Percentiles rank a stretch among this genome's conserved stretches.
These are phyloP conservation scores for Calliopsis andreniformis DNA, from an alignment of 1,140 invertebrate genomes.

Conservation along the genomic window DNA sequence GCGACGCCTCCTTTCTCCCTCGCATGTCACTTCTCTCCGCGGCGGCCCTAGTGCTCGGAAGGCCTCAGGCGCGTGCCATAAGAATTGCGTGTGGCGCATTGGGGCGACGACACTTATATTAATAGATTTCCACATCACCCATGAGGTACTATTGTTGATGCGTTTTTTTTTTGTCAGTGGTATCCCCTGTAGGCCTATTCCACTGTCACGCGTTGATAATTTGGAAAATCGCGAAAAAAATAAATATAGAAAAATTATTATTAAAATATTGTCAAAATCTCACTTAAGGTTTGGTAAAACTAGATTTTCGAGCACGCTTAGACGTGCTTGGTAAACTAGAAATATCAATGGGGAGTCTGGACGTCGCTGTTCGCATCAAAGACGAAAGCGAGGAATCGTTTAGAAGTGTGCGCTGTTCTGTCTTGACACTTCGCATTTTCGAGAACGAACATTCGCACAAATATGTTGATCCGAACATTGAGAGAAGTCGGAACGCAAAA, in stretches of 20 bases:
- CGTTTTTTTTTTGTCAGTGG: neutral
- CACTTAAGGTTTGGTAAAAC: neutral
- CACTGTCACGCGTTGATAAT: neutral
- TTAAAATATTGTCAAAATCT: neutral
- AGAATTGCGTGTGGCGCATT: neutral
- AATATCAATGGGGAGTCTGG: neutral
- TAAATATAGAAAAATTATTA: too few relatives aligned
- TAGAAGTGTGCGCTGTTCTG: neutral
- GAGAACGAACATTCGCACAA: neutral
- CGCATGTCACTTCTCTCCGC: neutral
- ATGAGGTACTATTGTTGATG: neutral
- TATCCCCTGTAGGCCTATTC: neutral
- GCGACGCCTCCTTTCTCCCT: neutral
- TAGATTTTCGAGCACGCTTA: neutral
- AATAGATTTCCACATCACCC: neutral
- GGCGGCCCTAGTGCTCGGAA: too few relatives aligned
- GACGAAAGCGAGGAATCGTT: neutral
- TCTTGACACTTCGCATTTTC: neutral
- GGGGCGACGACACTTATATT: neutral
- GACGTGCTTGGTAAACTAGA: neutral
- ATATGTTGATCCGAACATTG: neutral
- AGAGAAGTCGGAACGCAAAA: neutral
- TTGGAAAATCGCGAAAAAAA: too few relatives aligned
- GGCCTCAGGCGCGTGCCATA: neutral
- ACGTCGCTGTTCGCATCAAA: neutral